These are phyloP conservation scores for Atta colombica DNA, from an alignment of 1,140 invertebrate species.

Conservation along the genomic window DNA sequence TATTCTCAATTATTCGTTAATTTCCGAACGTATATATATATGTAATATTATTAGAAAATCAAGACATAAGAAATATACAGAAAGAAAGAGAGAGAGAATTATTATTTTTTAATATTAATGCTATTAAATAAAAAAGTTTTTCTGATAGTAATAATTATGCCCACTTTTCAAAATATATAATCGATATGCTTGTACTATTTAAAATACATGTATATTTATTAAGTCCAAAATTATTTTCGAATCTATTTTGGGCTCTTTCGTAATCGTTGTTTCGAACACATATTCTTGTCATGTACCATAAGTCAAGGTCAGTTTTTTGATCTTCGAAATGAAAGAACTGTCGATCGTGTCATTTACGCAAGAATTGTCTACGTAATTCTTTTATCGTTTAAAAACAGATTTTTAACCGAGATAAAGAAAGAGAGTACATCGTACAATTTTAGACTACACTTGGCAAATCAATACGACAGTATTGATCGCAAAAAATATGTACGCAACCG, in stretches of 20 bases:
- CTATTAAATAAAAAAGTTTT: not conserved
- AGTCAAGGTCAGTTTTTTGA: conserved; percentile 17
- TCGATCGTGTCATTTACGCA: conserved; percentile 43
- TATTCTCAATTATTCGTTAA: conserved; percentile 1
- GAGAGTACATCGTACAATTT: not conserved
- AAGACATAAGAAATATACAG: not conserved
- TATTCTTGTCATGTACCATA: not conserved
- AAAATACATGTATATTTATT: not conserved
- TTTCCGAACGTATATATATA: not conserved
- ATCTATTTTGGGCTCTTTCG: conserved; percentile 10
- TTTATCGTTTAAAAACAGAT: conserved; percentile 43
- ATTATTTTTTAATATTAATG: not conserved
- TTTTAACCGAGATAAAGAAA: not conserved
- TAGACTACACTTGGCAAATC: not conserved
- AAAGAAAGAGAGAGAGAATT: not conserved
- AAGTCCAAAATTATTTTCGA: not conserved
- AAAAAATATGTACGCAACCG: not conserved
- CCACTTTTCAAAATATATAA: not conserved
- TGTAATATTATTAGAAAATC: not conserved
- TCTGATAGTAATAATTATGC: not conserved
- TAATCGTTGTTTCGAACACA: conserved; percentile 13
- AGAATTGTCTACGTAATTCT: conserved; percentile 15
- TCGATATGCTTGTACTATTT: not conserved
- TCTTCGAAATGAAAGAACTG: conserved; percentile 48
- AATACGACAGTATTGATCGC: not conserved